Conservation (phyloP, 2,797 vertebrate genomes). For the Telmatherina bonti region DNA sequence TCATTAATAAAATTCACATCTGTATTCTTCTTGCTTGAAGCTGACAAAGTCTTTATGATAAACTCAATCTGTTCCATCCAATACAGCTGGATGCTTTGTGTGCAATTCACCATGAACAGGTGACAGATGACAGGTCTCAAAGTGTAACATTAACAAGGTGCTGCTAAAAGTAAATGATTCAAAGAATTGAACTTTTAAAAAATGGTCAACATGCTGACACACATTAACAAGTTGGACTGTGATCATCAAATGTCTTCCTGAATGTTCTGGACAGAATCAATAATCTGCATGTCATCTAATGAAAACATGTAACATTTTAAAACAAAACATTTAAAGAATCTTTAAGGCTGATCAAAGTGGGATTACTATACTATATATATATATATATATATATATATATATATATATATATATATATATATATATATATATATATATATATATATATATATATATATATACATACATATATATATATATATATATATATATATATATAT, state of each 20-base stretch:
- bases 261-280: neutral
- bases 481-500: no score
- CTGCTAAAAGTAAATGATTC: constrained; percentile 26
- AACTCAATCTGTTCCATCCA: constrained; percentile 31
- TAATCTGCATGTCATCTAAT: no score
- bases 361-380: neutral
- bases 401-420: no score
- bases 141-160: constrained; percentile 9
- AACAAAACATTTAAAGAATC: neutral
- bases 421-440: no score
- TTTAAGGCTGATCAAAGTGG: neutral
- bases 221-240: neutral
- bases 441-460: no score
- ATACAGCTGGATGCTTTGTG: constrained; percentile 52
- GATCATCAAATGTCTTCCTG: neutral
- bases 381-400: neutral
- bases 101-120: constrained; percentile 13
- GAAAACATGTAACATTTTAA: neutral
- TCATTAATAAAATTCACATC: neutral
- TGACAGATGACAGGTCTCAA: neutral
- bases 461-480: no score
- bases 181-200: constrained; percentile 9
- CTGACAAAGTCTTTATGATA: neutral
- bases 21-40: neutral
- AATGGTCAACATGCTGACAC: constrained; percentile 8